These are phyloP conservation scores for Bombus sylvicola DNA, from an alignment of 1,140 invertebrate species.

Conservation along the genomic window DNA sequence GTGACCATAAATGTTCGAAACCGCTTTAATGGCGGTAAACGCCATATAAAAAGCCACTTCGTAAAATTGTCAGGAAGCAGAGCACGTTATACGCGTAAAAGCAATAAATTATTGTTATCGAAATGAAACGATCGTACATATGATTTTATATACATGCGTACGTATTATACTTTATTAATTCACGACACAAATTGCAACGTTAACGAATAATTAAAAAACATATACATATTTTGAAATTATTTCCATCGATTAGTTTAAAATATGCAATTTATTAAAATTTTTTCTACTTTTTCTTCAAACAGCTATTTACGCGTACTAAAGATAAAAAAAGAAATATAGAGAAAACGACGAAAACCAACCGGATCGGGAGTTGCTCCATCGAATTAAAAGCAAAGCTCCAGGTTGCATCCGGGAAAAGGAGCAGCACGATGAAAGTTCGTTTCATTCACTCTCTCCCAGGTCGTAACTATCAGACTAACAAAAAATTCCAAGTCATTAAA, in stretches of 20 bases:
- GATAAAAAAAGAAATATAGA: not conserved
- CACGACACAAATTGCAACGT: too few species aligned
- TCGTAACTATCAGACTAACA: not conserved
- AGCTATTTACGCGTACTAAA: too few species aligned
- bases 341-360: not conserved
- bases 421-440: not conserved
- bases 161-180: not conserved
- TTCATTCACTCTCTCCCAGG: not conserved
- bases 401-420: too few species aligned
- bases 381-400: not conserved
- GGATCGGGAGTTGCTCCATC: not conserved
- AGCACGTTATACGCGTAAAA: not conserved
- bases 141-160: not conserved
- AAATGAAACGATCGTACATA: too few species aligned
- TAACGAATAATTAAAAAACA: too few species aligned
- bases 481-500: not conserved
- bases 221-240: too few species aligned
- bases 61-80: not conserved
- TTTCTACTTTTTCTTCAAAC: too few species aligned
- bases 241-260: too few species aligned
- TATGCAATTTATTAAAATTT: too few species aligned
- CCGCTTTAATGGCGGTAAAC: not conserved
- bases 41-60: not conserved
- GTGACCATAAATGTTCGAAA: not conserved
- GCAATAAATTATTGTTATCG: not conserved